phyloP scores from a whole-genome alignment of 1,140 invertebrate species.

The Calephelis virginiensis region DNA sequence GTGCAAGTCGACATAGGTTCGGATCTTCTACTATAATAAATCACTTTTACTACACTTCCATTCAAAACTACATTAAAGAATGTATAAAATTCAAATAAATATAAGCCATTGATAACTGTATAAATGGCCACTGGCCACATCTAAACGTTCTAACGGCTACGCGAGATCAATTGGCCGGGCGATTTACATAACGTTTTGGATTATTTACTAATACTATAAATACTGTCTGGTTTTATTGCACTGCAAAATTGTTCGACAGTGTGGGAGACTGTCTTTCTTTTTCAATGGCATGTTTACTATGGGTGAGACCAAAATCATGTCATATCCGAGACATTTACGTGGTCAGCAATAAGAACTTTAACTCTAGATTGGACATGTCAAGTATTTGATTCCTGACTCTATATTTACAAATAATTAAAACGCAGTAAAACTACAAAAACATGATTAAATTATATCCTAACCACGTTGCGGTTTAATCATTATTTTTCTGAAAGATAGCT shows the following conservation, averaged over 20 bases:
- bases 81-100: conserved; percentile 1
- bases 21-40: too few species aligned
- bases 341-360: too few species aligned
- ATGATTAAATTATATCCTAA: too few species aligned
- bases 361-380: too few species aligned
- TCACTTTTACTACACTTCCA: not conserved
- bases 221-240: conserved; percentile 25
- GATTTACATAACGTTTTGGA: conserved; percentile 32
- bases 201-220: conserved; percentile 28
- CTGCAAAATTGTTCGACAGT: conserved; percentile 30
- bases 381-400: too few species aligned
- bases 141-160: conserved; percentile 8
- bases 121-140: not conserved
- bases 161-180: conserved; percentile 17
- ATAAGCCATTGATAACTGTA: conserved; percentile 3
- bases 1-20: too few species aligned
- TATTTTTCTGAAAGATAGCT: too few species aligned
- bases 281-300: not conserved
- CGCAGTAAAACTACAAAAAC: too few species aligned
- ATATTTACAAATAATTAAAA: too few species aligned
- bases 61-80: not conserved
- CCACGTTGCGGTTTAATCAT: too few species aligned
- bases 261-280: conserved; percentile 24
- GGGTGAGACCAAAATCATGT: too few species aligned
- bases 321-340: too few species aligned